Base-by-base conservation (phyloP, 2,113 vertebrate genomes). In the Pseudolaguvia tuberculata region DNA sequence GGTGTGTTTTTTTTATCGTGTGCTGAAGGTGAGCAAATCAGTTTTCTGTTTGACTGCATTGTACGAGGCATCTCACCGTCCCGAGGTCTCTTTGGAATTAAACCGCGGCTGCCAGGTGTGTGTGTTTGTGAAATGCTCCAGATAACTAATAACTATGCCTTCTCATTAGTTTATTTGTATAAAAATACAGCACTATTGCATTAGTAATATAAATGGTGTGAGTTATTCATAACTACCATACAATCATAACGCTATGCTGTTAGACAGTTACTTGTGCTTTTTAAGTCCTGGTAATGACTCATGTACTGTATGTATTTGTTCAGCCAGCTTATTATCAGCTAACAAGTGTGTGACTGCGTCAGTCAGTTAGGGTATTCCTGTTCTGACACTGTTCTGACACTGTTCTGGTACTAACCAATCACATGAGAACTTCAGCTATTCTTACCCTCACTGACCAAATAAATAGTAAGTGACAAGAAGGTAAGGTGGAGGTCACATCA, bases 11-110 rank as follows among this genome's bases (percentile, higher is more conserved):
- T 98, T 86, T 87, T 99, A 21, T 89, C 93, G 14, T 95, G 94
- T 0, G 50, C 89, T 0, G 95, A 99, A 83, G 93, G 95, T 5
- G 95, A 99, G 86, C 94, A 94, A 87, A 98, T 99, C 92, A 97
- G 96, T 87, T 98, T 97, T 88, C 90, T 99, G n/a, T 96, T 98
- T 0, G 97, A 99, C 92, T 98, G 97, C 83, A 93, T 97, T 25
- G 96, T 97, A 61, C 89, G 94, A 0, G 97, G 96, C 85, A 89
- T 98, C 89, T 96, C 94, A 50, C 96, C 95, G 0, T 95, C 89
- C 61, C 93, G 92, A 81, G 93, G 93, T 76, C 94, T 94, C 1
- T 96, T 94, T 68, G 95, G 96, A 84, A 87, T 98, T 78, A 91
- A 90, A 82, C 96, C 94, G 1, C 86, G 92, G 55, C 86, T 97